Evolutionary conservation across 1,140 invertebrate genomes (phyloP), one percentile per base, ranked within the genome.

Genomic region (Adelges cooleyi): DNA sequence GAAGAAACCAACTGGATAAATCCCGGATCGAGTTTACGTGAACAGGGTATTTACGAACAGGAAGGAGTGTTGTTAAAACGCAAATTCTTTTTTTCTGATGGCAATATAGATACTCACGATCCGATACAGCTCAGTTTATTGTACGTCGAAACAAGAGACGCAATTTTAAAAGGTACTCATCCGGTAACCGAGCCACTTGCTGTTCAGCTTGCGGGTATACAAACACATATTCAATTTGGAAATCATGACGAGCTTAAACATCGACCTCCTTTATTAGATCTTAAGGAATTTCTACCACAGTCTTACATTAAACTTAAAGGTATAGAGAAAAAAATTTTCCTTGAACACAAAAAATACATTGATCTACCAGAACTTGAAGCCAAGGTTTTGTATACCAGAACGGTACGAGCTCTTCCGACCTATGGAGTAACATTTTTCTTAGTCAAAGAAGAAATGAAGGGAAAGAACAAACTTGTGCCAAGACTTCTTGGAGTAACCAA

Each of bases 1-100:
- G 97, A 99, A 80, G 96, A 99, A 92, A 91, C 98, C 65, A 93
- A 95, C 75, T 98, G 95, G 96, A 85, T 99, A 68, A 94, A 98
- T 78, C 92, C 94, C 50, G 85, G 90, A 20, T 95, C 95, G 77
- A 98, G 96, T 0, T 78, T 99, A 17, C 78, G 94, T 52, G 94
- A 98, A 76, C 95, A 98, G 77, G 94, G 92, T 44, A 90, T 99
- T 42, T 89, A 92, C 70, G 90, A 92, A 72, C 80, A 82, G 11
- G 92, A 96, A 75, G 92, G 90, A 8, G 83, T 98, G 10, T 77
- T 98, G 11, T 79, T 99, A 33, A 80, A 92, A 50, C 79, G 96
- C 66, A 95, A 96, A 74, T 96, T 93, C 75, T 99, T 98, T 82
- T 98, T 94, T 77, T 97, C 93, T 0, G 95, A 99, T 78, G 90